Evolutionary conservation across 2,797 vertebrate species (phyloP), one percentile per base, ranked within the genome.

Genomic region (Antrozous pallidus): DNA sequence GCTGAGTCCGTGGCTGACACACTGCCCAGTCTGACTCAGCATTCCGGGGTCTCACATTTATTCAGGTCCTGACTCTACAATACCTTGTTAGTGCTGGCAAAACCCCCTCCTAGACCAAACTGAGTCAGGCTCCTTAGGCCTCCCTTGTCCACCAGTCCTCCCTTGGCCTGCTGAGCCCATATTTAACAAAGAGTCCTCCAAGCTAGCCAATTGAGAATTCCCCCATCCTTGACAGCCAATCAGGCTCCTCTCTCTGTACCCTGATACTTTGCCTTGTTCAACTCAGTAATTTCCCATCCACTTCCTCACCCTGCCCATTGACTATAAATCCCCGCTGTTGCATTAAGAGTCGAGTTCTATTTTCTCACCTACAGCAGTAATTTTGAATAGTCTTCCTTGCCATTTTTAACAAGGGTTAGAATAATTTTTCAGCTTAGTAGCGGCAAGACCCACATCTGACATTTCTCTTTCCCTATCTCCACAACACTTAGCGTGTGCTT

Each of bases 381-480:
- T 71, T 42, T 31, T 70, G 31, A 82, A n/a, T n/a, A 81, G 20
- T 36, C 20, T 36, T 69, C 31, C 31, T 74, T 42, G 33, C 47
- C 58, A 6, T 75, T 49, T 75, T 40, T 83, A 70, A 71, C 70
- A 87, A 38, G 11, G 8, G 22, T 79, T 71, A 83, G 63, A 77
- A 74, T 61, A n/a, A 42, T 13, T 36, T 74, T 83, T 67, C 42
- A 33, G 13, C 91, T 40, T 51, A 24, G n/a, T 77, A 51, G 33
- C 8, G 40, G 18, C 56, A 28, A 71, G 12, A 14, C 61, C 40
- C 20, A 9, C 31, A 20, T 4, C 18, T 38, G 69, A 42, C 51
- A 42, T 73, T 75, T 80, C 51, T 38, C 38, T 58, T 45, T 24
- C 36, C 8, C 2, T 7, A 8, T 42, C n/a, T 65, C 73, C 78